phyloP scores from a whole-genome alignment of 1,140 invertebrate genomes.

The Diachasmimorpha longicaudata region DNA sequence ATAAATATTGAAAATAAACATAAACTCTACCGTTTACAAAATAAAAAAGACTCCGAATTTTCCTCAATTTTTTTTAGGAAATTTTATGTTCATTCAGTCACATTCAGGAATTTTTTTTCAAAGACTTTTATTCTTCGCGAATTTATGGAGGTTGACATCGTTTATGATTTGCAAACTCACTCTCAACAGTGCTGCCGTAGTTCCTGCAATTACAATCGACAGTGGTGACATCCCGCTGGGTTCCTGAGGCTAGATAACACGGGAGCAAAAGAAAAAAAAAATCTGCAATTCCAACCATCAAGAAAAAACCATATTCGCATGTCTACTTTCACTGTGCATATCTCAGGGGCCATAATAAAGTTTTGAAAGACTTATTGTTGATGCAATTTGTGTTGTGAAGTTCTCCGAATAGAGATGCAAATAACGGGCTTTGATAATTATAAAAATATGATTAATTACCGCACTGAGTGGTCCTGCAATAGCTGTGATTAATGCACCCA shows the following conservation, averaged over 20 bases:
- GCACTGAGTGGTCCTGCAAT: slow-evolving; percentile 42
- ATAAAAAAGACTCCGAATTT: no score
- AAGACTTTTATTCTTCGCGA: no score
- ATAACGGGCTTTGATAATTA: slow-evolving; percentile 3
- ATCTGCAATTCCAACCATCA: background rate
- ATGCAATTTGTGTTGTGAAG: background rate
- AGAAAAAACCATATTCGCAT: slow-evolving; percentile 6
- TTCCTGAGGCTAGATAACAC: slow-evolving; percentile 41
- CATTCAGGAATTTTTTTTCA: no score
- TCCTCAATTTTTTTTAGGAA: no score
- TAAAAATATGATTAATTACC: slow-evolving; percentile 36
- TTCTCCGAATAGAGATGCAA: background rate
- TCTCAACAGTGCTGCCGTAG: slow-evolving; percentile 48
- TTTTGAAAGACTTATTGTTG: background rate
- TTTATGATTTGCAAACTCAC: slow-evolving; percentile 37
- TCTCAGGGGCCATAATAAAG: background rate
- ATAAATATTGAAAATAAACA: slow-evolving; percentile 19
- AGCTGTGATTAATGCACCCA: slow-evolving; percentile 34
- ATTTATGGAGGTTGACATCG: background rate
- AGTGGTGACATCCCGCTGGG: slow-evolving; percentile 45
- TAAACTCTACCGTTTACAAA: no score
- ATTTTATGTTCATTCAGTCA: no score
- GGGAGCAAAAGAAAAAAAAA: background rate
- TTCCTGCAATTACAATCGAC: slow-evolving; percentile 43
- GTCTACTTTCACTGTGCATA: slow-evolving; percentile 18